phyloP scores from a whole-genome alignment of 2,113 vertebrate species.

The Petrocephalus microphthalmus region DNA sequence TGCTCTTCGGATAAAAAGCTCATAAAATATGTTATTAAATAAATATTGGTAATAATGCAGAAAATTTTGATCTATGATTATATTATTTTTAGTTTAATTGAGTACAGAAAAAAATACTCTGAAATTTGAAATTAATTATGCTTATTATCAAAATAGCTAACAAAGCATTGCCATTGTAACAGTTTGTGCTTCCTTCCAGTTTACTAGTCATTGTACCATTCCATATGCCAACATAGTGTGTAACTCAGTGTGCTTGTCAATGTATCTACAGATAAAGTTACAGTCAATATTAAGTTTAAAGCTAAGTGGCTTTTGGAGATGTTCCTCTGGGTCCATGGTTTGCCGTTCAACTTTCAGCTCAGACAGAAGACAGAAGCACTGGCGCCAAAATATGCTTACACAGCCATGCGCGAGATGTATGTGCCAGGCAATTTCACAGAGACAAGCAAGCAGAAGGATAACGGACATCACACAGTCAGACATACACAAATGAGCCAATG shows the following conservation, averaged over 20 bases:
- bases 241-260: background rate
- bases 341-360: background rate
- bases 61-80: background rate
- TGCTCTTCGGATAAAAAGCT: background rate
- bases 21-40: background rate
- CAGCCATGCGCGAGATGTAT: background rate
- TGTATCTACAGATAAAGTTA: slow-evolving; percentile 5
- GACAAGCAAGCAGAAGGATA: background rate
- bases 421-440: background rate
- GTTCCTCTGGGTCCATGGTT: background rate
- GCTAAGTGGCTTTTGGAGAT: background rate
- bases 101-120: background rate
- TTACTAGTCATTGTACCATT: background rate
- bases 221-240: background rate
- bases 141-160: background rate
- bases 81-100: background rate
- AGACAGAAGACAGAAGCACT: background rate
- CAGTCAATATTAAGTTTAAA: background rate
- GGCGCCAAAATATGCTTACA: background rate
- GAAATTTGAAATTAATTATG: background rate
- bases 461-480: background rate
- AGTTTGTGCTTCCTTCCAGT: background rate
- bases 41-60: background rate
- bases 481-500: background rate
- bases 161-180: background rate